Base-by-base conservation (phyloP, 1,140 invertebrate genomes). In the Caenorhabditis latens region DNA sequence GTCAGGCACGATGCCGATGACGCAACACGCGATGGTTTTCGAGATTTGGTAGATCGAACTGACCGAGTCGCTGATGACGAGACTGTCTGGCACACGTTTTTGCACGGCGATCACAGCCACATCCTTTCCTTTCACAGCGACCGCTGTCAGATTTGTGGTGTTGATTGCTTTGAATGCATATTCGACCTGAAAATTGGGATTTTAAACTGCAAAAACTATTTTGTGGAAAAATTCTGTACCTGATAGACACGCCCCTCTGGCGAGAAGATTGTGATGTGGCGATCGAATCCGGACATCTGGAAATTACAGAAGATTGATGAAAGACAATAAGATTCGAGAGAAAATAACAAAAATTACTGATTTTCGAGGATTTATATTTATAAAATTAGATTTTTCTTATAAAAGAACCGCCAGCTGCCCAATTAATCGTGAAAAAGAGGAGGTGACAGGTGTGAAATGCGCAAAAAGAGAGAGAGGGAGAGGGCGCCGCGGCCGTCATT, bases 131-230 rank as follows among this genome's bases (percentile, higher is more conserved):
- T 96, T 96, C 2, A 99, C 93, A 3, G 96, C 98, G 58, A 99
- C 96, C 0, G 98, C 98, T 21, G 98, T 99, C 50, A 99, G 94
- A 24, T 97, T 98, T 83, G 96, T 97, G 94, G 99, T 97, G 92
- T 98, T 98, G 89, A 99, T 99, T 0, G 98, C 98, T 94, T 99
- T 99, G 92, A 99, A 97, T 1, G 98, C 98, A 96, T 99, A 99
- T 94, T 99, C 98, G 4, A 82, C 75, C 75, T 82, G 8, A 16
- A 48, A 50, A 50, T 11, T 96, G 93, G 55, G 94, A 92, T 93
- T 90, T 90, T 55, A 53, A 16, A 32, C 32, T 32, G 32, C n/a
- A 4, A n/a, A 24, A 21, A 9, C 9, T 19, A 7, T n/a, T 13
- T 86, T 40, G 11, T 65, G 24, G 0, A 19, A 50, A 43, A 84